Evolutionary conservation across 2,113 vertebrate species (phyloP).

Genomic region (mouse (Mus musculus)): GRCm39 chr7:110480501-110481000

Average conservation of each 20-base stretch:
- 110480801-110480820: not conserved
- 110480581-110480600: not conserved
- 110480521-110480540: not conserved
- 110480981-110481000: conserved; percentile 43
- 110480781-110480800: not conserved
- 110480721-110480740: not conserved
- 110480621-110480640: not conserved
- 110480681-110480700: not conserved
- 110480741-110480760: not conserved
- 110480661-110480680: conserved; percentile 22
- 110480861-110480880: not conserved
- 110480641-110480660: not conserved
- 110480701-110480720: conserved; percentile 29
- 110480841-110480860: not conserved
- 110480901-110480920: not conserved
- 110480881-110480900: not conserved
- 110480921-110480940: not conserved
- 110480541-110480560: not conserved
- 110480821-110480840: not conserved
- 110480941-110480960: not conserved
- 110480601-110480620: not conserved
- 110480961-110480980: conserved; percentile 20
- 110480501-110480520: not conserved
- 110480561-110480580: not conserved
- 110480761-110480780: not conserved